Conservation (phyloP, 2,888 invertebrate genomes). For the Exephanes ischioxanthus region DNA sequence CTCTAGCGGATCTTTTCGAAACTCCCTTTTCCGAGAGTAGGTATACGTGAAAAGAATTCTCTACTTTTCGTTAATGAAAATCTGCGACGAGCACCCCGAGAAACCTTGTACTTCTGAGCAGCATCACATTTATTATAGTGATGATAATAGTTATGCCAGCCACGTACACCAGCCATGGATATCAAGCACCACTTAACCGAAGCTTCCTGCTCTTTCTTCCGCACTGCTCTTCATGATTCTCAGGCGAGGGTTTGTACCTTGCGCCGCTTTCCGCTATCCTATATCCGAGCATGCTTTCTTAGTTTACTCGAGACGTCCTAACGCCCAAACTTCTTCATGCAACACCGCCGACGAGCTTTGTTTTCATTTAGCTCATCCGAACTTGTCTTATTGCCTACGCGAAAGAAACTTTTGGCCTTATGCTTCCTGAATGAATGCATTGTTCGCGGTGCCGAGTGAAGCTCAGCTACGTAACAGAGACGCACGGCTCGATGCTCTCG, state of each 20-base stretch:
- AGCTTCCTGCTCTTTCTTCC: slow-evolving; percentile 22
- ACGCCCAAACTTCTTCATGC: slow-evolving; percentile 17
- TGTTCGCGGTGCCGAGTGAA: slow-evolving; percentile 44
- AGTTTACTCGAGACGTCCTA: neutral
- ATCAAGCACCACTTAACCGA: slow-evolving; percentile 53
- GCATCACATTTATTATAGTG: slow-evolving; percentile 34
- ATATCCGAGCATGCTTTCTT: slow-evolving; percentile 17
- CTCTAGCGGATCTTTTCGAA: neutral
- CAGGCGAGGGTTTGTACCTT: slow-evolving; percentile 4
- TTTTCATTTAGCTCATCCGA: slow-evolving; percentile 74
- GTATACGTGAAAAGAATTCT: slow-evolving; percentile 45
- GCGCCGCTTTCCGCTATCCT: neutral
- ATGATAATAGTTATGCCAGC: slow-evolving; percentile 47
- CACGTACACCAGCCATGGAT: slow-evolving; percentile 46
- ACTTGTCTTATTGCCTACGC: neutral
- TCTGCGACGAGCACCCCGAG: slow-evolving; percentile 29
- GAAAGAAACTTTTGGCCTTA: slow-evolving; percentile 62
- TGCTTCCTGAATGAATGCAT: slow-evolving; percentile 62
- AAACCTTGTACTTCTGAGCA: neutral
- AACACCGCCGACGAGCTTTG: slow-evolving; percentile 67
- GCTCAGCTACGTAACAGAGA: neutral
- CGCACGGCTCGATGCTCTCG: neutral
- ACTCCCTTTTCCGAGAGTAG: neutral
- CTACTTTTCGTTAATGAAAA: slow-evolving; percentile 42
- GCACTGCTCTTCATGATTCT: slow-evolving; percentile 18